Conservation (phyloP, 2,797 vertebrate species). For the Premnoplex brunnescens region DNA sequence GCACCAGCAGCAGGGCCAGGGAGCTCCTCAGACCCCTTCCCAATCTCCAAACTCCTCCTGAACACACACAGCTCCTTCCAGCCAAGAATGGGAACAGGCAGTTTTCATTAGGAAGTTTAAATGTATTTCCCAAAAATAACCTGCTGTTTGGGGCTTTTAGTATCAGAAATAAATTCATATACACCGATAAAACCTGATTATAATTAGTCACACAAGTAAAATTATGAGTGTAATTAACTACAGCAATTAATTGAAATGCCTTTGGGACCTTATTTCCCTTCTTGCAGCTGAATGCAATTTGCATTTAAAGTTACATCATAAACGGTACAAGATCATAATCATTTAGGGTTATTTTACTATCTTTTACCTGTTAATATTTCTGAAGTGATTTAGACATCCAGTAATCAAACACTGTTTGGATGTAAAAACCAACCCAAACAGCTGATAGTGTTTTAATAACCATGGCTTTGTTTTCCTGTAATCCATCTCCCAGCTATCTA, state of each 20-base stretch:
- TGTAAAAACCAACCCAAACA: neutral
- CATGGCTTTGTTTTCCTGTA: neutral
- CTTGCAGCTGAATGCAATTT: neutral
- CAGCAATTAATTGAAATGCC: constrained; percentile 34
- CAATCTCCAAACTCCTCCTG: neutral
- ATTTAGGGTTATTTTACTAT: neutral
- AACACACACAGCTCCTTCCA: neutral
- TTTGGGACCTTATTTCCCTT: constrained; percentile 12
- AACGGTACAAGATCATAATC: neutral
- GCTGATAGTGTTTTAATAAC: neutral
- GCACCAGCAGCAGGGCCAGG: rapidly evolving
- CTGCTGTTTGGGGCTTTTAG: neutral
- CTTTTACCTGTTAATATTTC: neutral
- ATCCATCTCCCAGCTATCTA: neutral
- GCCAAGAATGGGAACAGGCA: neutral
- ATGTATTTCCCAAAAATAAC: neutral
- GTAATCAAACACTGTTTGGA: neutral
- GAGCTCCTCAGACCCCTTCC: neutral
- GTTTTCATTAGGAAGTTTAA: neutral
- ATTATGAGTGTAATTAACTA: constrained; percentile 33
- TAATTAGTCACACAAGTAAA: constrained; percentile 37
- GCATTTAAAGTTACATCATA: neutral
- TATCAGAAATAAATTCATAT: neutral
- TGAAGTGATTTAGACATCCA: neutral
- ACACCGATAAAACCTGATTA: neutral